Evolutionary conservation across 2,113 vertebrate species (phyloP).

Genomic region (Aleadryas rufinucha): DNA sequence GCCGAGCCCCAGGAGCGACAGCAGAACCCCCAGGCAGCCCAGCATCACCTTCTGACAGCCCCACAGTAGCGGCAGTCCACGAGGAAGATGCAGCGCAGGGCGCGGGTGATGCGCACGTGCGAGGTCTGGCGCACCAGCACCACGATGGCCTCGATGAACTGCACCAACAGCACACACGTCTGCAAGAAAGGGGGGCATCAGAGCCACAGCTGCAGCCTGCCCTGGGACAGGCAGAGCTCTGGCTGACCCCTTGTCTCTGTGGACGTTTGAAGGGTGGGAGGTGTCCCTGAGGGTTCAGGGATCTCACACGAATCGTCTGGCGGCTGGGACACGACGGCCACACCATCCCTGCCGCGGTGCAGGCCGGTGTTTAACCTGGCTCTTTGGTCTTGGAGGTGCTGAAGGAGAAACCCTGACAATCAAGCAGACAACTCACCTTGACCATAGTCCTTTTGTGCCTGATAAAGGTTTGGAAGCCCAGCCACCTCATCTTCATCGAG

Average conservation of each 20-base stretch:
- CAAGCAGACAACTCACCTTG: slow-evolving; percentile 76
- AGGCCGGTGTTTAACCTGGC: background rate
- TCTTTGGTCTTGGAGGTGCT: background rate
- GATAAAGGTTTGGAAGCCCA: slow-evolving; percentile 92
- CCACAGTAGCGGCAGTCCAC: slow-evolving; percentile 98
- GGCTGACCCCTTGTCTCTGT: background rate
- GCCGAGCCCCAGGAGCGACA: background rate
- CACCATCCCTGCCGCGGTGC: background rate
- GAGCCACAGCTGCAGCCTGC: background rate
- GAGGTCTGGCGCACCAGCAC: slow-evolving; percentile 94
- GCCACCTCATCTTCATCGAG: slow-evolving; percentile 95
- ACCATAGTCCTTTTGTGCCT: slow-evolving; percentile 97
- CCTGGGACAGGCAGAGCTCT: background rate
- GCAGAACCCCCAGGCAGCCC: background rate
- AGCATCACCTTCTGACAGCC: slow-evolving; percentile 85
- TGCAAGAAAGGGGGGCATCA: slow-evolving; percentile 26
- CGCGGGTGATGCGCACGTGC: slow-evolving; percentile 91
- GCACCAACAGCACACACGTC: slow-evolving; percentile 88
- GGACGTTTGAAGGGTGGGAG: background rate
- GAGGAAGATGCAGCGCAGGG: slow-evolving; percentile 94
- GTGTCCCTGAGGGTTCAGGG: background rate
- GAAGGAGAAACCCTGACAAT: background rate
- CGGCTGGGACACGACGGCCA: background rate
- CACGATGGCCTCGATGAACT: slow-evolving; percentile 95
- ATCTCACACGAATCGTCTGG: background rate